phyloP scores from a whole-genome alignment of 2,113 vertebrate species.

The Lophius piscatorius region DNA sequence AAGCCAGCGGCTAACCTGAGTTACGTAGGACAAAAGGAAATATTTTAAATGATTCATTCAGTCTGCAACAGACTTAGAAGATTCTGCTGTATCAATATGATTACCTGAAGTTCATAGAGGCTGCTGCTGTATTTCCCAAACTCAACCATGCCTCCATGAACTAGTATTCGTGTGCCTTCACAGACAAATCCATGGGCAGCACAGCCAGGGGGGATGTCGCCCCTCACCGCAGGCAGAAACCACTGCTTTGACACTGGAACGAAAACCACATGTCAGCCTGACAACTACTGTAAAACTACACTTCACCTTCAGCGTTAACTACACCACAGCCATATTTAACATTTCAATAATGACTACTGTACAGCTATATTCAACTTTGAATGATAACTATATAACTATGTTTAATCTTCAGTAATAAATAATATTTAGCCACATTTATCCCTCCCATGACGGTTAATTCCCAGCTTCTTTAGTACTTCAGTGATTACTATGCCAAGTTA shows the following conservation, averaged over 20 bases:
- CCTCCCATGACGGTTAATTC: too few species aligned
- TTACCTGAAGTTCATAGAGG: conserved; percentile 96
- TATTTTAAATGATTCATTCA: neutral
- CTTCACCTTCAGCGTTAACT: too few species aligned
- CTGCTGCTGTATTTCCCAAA: conserved; percentile 96
- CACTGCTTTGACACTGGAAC: conserved; percentile 91
- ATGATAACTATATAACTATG: too few species aligned
- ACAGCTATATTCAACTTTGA: too few species aligned
- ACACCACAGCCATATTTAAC: too few species aligned
- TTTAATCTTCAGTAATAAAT: too few species aligned
- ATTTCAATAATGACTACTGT: too few species aligned
- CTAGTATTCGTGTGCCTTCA: conserved; percentile 92
- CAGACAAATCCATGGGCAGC: conserved; percentile 97
- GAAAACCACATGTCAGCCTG: neutral
- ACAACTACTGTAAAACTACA: neutral
- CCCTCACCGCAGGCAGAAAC: conserved; percentile 97
- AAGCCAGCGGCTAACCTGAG: conserved; percentile 94
- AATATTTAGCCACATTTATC: too few species aligned
- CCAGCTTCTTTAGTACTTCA: too few species aligned
- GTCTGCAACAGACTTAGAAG: too few species aligned
- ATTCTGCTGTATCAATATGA: neutral
- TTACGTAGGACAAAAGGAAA: neutral
- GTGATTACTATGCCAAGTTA: too few species aligned
- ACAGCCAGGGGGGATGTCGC: conserved; percentile 97
- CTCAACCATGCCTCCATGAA: conserved; percentile 98